Evolutionary conservation across 2,113 vertebrate species (phyloP), one percentile per base, ranked within the genome.

Genomic region (Andinoacara biseriatus): DNA sequence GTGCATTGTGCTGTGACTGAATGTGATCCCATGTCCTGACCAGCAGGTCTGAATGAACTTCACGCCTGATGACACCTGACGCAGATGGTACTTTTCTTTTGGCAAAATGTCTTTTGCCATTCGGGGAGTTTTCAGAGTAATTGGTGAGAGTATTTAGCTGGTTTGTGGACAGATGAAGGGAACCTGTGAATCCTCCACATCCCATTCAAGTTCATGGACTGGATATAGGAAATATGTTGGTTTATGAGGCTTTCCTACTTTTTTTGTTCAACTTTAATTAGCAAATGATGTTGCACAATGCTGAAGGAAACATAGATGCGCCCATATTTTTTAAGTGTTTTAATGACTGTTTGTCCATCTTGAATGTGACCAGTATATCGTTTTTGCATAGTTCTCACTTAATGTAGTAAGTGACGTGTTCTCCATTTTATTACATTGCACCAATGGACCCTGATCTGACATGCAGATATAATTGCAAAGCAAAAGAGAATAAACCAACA

Each of bases 1-100:
- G 87, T 83, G 76, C 84, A 82, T 92, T 92, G 90, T 90, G 84
- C 72, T n/a, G 43, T 20, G 69, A 79, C 58, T 89, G 84, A 87
- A 91, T 90, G 81, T 84, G 89, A 92, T 81, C 63, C 58, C 58
- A 78, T 87, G 88, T 91, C 52, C 76, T 14, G 56, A 87, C 85
- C 78, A 82, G 74, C 56, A 59, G 74, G 65, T 61, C 58, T 85
- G 76, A 92, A 87, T 85, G 82, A 88, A 83, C 80, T 87, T 90
- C 76, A 78, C n/a, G 83, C 61, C 52, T 74, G 56, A 74, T 61
- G 75, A 83, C 72, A 84, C 63, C 54, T 80, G 80, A 89, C 78
- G 67, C 83, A 90, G 79, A 90, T 86, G 86, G 75, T 13, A 35
- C 67, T 58, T 87, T 86, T 80, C 74, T 85, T 74, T 86, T 35